Evolutionary conservation across 1,140 invertebrate genomes (phyloP).

Genomic region (Stegodyphus dumicola): DNA sequence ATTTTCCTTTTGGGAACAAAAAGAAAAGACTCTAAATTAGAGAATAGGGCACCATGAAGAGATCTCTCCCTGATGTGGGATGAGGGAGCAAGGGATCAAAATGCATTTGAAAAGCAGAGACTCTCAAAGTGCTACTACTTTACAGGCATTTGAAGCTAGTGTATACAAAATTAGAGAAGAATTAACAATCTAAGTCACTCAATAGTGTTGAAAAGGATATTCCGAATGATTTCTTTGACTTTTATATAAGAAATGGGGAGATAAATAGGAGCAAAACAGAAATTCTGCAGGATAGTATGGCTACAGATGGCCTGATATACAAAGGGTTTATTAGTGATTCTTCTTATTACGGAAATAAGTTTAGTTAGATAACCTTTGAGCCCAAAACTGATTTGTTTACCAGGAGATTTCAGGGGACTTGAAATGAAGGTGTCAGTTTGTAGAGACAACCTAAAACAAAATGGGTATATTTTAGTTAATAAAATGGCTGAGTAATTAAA

Average conservation of each 20-base stretch:
- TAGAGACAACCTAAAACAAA: not conserved
- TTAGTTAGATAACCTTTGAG: constrained; percentile 6
- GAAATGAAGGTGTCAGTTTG: not conserved
- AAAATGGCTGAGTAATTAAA: not conserved
- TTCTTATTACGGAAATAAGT: constrained; percentile 1
- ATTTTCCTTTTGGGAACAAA: not conserved
- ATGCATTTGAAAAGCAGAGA: not conserved
- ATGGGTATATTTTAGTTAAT: not conserved
- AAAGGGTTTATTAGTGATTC: not conserved
- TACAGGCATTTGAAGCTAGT: not conserved
- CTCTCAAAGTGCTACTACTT: not conserved
- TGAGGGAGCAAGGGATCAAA: not conserved
- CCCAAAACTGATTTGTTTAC: not conserved
- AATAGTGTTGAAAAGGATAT: not conserved
- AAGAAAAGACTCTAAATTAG: not conserved
- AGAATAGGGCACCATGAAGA: not conserved
- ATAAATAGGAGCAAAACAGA: not conserved
- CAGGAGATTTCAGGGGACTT: not conserved
- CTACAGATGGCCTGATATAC: not conserved
- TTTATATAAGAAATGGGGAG: not conserved
- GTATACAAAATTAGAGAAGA: not conserved
- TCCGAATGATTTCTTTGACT: not conserved
- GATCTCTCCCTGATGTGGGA: not conserved
- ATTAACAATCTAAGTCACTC: not conserved
- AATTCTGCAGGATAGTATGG: not conserved